These are phyloP conservation scores for Caenorhabditis parvicauda DNA, from an alignment of 2,888 invertebrate species.

Conservation along the genomic window DNA sequence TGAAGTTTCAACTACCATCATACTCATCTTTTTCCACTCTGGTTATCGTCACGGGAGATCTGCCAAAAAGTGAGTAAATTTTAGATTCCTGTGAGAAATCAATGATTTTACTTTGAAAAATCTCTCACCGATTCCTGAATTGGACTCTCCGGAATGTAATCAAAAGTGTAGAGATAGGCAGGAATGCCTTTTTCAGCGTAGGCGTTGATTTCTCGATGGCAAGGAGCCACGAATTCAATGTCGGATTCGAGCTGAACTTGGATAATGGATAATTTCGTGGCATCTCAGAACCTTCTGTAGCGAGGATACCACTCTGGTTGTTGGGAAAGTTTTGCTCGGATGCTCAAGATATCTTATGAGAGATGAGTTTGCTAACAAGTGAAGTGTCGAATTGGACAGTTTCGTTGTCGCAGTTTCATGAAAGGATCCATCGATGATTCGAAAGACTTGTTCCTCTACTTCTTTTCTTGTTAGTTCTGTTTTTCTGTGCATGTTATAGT, in stretches of 20 bases:
- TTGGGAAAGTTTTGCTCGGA: conserved; percentile 27
- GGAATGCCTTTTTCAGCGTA: conserved; percentile 48
- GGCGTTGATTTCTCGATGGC: conserved; percentile 53
- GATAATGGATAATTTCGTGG: neutral
- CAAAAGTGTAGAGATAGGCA: conserved; percentile 60
- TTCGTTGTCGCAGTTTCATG: conserved; percentile 35
- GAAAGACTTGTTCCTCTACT: conserved; percentile 49
- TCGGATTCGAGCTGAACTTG: conserved; percentile 58
- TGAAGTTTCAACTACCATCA: too few relatives aligned
- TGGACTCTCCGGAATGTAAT: conserved; percentile 56
- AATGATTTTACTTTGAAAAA: neutral
- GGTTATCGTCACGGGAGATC: conserved; percentile 45
- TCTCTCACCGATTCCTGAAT: conserved; percentile 55
- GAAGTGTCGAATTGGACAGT: conserved; percentile 55
- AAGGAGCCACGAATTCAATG: conserved; percentile 62
- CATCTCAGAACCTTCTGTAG: conserved; percentile 31
- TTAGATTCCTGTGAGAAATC: conserved; percentile 29
- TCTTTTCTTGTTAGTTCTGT: conserved; percentile 36
- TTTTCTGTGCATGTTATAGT: conserved; percentile 55
- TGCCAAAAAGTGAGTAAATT: conserved; percentile 53
- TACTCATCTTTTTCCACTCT: conserved; percentile 24
- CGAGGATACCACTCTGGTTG: conserved; percentile 35
- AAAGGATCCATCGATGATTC: conserved; percentile 53
- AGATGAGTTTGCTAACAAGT: conserved; percentile 51
- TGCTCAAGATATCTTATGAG: conserved; percentile 41